Base-by-base conservation (phyloP, 2,113 vertebrate genomes). In the Puffinus mauretanicus region DNA sequence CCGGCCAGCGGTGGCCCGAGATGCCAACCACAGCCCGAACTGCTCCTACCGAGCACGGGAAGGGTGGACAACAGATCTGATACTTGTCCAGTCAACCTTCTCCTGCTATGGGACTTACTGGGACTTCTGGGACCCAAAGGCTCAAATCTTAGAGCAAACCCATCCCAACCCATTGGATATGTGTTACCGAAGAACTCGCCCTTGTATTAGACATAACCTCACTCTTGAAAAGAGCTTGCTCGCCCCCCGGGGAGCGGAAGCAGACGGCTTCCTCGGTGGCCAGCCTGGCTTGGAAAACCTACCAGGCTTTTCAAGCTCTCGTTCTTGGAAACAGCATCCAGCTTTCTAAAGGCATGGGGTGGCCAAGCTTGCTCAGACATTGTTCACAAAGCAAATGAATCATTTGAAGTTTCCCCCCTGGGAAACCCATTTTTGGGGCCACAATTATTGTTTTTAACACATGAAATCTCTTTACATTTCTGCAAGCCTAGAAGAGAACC, bases 301-400 rank as follows among this genome's bases (percentile, higher is more conserved):
- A 91, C 61, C 46, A 22, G 36, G 30, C 80, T 91, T 47, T 57
- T 54, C 81, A 91, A 91, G 84, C 38, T 91, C 69, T 46, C 52
- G 10, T 3, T 85, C 72, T 64, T 87, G 81, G 69, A 54, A 94
- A 42, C 40, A 57, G 36, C 80, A 84, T 64, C 81, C 82, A 86
- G 91, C 77, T 67, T 75, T 79, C 81, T 52, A 38, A 92, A 96
- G 91, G 78, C 93, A 58, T 8, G 2, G 83, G 72, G 91, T 51
- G 88, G 93, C 94, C 89, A 36, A 58, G 73, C 69, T 34, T 3
- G 40, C 91, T 91, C 89, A 94, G 86, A 49, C 91, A 72, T 77
- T 60, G 65, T 4, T 89, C 95, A 51, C 89, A 96, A 87, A 96
- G 64, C 73, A 78, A 88, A 85, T 1, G 2, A 84, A 64, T 29